Base-by-base conservation (phyloP, 2,888 invertebrate species). In the Macrophya annulata region DNA sequence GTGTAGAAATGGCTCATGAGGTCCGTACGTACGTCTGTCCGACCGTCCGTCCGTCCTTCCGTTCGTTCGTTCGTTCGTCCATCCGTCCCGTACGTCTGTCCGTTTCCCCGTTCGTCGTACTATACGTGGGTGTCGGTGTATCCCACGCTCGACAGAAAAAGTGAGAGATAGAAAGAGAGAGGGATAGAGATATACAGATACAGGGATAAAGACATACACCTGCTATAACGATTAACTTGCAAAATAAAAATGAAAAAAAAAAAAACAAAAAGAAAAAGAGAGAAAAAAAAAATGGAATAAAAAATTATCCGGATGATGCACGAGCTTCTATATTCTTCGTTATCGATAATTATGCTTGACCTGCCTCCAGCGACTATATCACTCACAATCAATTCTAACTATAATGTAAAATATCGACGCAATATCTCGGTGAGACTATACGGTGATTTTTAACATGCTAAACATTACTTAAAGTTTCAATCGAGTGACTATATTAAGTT, bases 81-180 rank as follows among this genome's bases (percentile, higher is more conserved):
- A 21, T 72, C 68, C 68, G 25, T 48, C 31, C 31, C 31, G 31
- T n/a, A n/a, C 65, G 31, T 68, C 68, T 37, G 25, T 31, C 68
- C 4, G 68, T 74, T 45, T 45, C 43, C 45, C 74, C 21, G 45
- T 74, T 45, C 74, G 21, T 74, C 12, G 74, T 25, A 8, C 17
- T 40, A 25, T n/a, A 21, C 45, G 45, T 79, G 59, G 91, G 89
- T 89, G 90, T 89, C 89, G 89, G 87, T 88, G 89, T 92, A 91
- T 93, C 92, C 92, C 92, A 93, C 92, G 92, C 92, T 90, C 89
- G 89, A 89, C 89, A 89, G 89, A 89, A 91, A 55, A 89, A 79
- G 72, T 9, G n/a, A 21, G n/a, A 9, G 8, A 89, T 89, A 89
- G 91, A 76, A 89, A 79, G 65, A 68, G 82, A 48, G 79, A 48